Conservation (phyloP, 2,797 vertebrate genomes). For the Passerculus sandwichensis region DNA sequence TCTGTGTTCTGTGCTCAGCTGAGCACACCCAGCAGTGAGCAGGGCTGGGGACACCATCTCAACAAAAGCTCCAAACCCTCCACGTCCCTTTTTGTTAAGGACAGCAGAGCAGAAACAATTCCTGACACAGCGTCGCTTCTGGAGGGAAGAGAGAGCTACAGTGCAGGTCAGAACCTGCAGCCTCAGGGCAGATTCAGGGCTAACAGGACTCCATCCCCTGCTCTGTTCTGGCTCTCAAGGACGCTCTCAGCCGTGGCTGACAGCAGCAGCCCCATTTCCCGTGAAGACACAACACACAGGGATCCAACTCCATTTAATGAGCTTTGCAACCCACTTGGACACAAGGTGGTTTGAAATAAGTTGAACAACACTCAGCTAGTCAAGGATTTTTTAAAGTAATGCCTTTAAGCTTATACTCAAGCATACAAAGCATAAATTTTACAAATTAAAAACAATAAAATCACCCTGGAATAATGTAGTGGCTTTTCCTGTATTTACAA, state of each 20-base stretch:
- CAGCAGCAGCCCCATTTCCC: background rate
- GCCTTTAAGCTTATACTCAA: conserved; percentile 61
- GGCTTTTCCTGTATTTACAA: conserved; percentile 47
- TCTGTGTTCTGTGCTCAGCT: background rate
- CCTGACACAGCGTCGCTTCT: fast-evolving
- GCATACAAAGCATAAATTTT: conserved; percentile 53
- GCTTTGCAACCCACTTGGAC: conserved; percentile 22
- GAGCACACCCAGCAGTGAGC: fast-evolving
- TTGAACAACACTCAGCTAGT: conserved; percentile 29
- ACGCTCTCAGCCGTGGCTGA: background rate
- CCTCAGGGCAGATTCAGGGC: background rate
- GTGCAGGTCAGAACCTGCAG: background rate
- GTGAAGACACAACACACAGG: conserved; percentile 26
- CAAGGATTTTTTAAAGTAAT: conserved; percentile 41
- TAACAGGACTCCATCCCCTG: background rate
- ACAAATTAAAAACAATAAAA: conserved; percentile 56
- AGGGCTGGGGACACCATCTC: background rate
- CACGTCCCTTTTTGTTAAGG: fast-evolving
- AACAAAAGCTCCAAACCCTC: background rate
- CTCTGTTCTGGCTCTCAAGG: background rate
- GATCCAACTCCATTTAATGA: conserved; percentile 62
- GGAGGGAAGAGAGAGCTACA: background rate
- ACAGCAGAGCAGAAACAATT: background rate
- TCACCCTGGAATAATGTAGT: conserved; percentile 14
- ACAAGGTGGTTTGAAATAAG: conserved; percentile 43